Base-by-base conservation (phyloP, 2,888 invertebrate species). In the Gastrophysa polygoni region DNA sequence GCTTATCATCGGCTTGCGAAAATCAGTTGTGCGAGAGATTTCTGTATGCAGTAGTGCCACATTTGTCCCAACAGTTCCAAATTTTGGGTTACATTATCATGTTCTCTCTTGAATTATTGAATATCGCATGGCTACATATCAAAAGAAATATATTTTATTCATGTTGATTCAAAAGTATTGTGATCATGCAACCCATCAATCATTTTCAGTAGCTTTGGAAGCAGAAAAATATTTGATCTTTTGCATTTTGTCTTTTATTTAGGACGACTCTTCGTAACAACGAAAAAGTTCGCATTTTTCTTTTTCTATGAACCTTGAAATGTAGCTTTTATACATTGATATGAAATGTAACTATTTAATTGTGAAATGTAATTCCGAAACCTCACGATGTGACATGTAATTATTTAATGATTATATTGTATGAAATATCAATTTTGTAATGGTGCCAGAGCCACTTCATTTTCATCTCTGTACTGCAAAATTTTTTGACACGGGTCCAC, bases 401-500 rank as follows among this genome's bases (percentile, higher is more conserved):
- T 72, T 75, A 69, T 69, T 74, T 74, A 66, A 72, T 66, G 63
- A 62, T 57, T 66, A 60, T 66, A 66, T 65, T 71, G 66, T 71
- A 69, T 65, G 67, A 67, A 65, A 47, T 65, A 67, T 66, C 68
- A 65, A 34, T 20, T 16, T 51, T 51, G 51, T 51, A 56, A 43
- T 59, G 48, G 49, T 66, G 59, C 64, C 67, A 68, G 65, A 67
- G 68, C 59, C 68, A 50, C 56, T n/a, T 55, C 57, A 52, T 64
- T 67, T 68, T 67, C 68, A 66, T 64, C 64, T 65, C 72, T 80
- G 80, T 80, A 78, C 77, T 80, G 80, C 73, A 79, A 80, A 78
- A 77, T 80, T 72, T 80, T 80, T 78, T 80, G 80, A 79, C 74
- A 21, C 20, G 16, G 20, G 18, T 32, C 1, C 18, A 6, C 29